Conservation (phyloP, 2,797 vertebrate genomes). For the Erethizon dorsatum region DNA sequence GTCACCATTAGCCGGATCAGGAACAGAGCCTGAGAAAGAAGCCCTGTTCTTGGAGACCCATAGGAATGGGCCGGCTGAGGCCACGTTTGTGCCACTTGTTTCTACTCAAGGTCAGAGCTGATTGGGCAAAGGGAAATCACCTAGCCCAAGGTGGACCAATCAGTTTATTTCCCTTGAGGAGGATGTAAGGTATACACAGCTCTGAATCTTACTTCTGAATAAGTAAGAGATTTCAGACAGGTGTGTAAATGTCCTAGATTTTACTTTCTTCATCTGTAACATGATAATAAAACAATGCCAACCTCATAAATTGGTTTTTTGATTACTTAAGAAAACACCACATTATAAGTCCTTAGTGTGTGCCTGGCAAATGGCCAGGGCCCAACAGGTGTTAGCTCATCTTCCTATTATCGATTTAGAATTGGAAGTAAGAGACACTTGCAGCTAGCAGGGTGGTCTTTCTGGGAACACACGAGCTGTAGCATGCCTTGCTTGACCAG, state of each 20-base stretch:
- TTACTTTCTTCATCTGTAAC: background rate
- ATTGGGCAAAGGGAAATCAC: background rate
- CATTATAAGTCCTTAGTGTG: background rate
- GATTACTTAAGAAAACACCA: slow-evolving; percentile 14
- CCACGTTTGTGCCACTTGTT: background rate
- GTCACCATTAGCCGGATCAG: background rate
- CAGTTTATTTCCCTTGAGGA: background rate
- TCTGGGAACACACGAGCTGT: background rate
- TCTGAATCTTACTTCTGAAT: background rate
- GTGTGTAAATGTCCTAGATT: background rate
- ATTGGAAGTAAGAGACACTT: background rate
- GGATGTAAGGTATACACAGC: background rate
- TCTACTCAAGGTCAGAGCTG: background rate
- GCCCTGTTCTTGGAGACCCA: background rate
- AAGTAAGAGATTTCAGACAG: background rate
- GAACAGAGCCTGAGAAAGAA: background rate
- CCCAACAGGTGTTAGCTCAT: background rate
- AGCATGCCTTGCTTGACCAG: background rate
- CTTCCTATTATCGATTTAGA: background rate
- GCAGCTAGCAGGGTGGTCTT: background rate
- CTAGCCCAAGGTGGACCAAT: background rate
- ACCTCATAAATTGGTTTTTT: background rate
- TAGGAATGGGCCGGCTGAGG: background rate
- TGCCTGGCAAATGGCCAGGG: background rate
- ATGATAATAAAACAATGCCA: background rate